These are phyloP conservation scores for Burhinus oedicnemus DNA, from an alignment of 2,113 vertebrate species.

Conservation along the genomic window DNA sequence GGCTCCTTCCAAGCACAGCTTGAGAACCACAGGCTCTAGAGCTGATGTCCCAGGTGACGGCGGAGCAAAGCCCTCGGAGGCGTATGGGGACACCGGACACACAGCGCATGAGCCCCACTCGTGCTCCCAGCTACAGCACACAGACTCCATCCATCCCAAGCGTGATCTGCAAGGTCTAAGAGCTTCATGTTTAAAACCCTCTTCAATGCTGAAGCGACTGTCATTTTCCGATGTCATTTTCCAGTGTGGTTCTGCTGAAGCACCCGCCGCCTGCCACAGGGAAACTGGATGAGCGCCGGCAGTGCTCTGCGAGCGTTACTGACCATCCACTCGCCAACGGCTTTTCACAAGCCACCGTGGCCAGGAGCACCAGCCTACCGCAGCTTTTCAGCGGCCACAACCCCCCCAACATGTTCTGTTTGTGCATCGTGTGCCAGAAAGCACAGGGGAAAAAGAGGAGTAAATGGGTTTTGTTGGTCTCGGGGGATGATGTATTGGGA, in stretches of 20 bases:
- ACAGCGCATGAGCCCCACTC: not conserved
- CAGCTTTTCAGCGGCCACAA: not conserved
- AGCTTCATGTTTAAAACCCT: not conserved
- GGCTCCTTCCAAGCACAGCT: not conserved
- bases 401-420: not conserved
- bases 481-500: not conserved
- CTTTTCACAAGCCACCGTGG: not conserved
- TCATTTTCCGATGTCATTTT: not conserved
- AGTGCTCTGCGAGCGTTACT: not conserved
- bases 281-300: not conserved
- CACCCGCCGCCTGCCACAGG: rapidly evolving
- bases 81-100: rapidly evolving
- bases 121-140: not conserved
- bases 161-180: not conserved
- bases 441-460: not conserved
- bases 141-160: not conserved
- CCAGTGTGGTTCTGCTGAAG: not conserved
- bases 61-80: not conserved
- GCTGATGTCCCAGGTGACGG: too few relatives aligned
- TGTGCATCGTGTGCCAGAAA: not conserved
- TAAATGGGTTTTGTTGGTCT: not conserved
- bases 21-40: not conserved
- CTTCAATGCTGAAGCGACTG: not conserved
- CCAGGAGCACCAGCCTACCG: not conserved
- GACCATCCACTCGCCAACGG: not conserved